Base-by-base conservation (phyloP, 2,888 invertebrate species). In the Lathronympha strigana region DNA sequence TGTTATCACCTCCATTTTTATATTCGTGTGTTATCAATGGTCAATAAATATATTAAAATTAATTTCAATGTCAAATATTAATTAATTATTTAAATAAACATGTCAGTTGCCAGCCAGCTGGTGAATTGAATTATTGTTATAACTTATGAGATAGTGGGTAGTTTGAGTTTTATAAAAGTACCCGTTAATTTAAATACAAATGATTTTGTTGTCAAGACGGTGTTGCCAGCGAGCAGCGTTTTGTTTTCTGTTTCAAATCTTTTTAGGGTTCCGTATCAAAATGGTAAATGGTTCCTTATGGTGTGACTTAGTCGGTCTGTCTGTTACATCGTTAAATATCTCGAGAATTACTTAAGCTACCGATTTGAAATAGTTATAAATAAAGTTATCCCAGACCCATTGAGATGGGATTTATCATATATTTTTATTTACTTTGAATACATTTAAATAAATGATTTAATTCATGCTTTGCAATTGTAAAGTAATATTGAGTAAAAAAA, bases 51-150 rank as follows among this genome's bases (percentile, higher is more conserved):
- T 47, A 21, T n/a, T 36, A 60, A 64, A 70, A 69, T 61, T 43
- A 54, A 70, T 69, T 68, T 69, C 51, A 67, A 72, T 63, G 69
- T 71, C 71, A 70, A 51, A 57, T 61, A 63, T 60, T 43, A 36
- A 61, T 36, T 63, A 49, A 60, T 43, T 57, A 38, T 36, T 61
- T 50, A 66, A 69, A 61, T 47, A 54, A 33, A 61, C 68, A 69
- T 66, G 51, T 62, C 61, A 64, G 51, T 55, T 71, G 68, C 74
- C 75, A 76, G 75, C 78, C 79, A 73, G 79, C 76, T 77, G 76
- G 72, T 58, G 36, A 68, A 62, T 68, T 21, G 13, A 28, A 28
- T 45, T 49, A 38, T 2, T 28, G 28, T 33, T 33, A 23, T 13
- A 1, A 21, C 4, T 6, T 11, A 11, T 8, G 8, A 13, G n/a